These are phyloP conservation scores for Tachysurus vachellii DNA, from an alignment of 2,113 vertebrate genomes.

Conservation along the genomic window DNA sequence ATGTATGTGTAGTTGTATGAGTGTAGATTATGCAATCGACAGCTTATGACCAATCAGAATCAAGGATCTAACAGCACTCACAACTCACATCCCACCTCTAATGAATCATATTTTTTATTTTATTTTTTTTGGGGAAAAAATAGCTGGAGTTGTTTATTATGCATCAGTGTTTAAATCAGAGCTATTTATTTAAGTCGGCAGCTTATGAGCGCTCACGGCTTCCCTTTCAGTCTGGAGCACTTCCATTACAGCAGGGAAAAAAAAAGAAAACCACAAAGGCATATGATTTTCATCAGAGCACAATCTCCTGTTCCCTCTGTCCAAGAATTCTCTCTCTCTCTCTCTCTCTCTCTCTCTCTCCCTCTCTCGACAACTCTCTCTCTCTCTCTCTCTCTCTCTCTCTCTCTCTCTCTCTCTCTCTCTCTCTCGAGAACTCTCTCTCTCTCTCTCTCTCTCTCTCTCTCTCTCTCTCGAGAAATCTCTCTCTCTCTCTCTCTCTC, in stretches of 20 bases:
- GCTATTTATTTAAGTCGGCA: neutral
- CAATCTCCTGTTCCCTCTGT: constrained; percentile 1
- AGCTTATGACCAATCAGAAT: neutral
- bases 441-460: too few species aligned
- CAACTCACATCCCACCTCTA: neutral
- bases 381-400: too few species aligned
- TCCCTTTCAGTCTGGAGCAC: neutral
- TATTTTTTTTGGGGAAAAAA: neutral
- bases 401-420: too few species aligned
- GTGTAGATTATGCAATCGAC: neutral
- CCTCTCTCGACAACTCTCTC: constrained; percentile 7
- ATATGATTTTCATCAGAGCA: constrained; percentile 63
- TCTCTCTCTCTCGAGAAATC: too few species aligned
- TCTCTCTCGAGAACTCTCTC: neutral
- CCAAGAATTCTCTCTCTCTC: constrained; percentile 4
- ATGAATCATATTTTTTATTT: neutral
- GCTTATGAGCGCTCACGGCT: neutral
- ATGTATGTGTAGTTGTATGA: too few species aligned
- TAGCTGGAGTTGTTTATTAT: neutral
- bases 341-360: constrained; percentile 37
- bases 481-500: constrained; percentile 32
- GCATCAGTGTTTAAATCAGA: neutral
- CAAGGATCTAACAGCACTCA: neutral
- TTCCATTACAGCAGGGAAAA: neutral
- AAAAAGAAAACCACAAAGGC: constrained; percentile 18